Evolutionary conservation across 2,888 invertebrate species (phyloP), one percentile per base, ranked within the genome.

Genomic region (Tanytarsus gracilentus): DNA sequence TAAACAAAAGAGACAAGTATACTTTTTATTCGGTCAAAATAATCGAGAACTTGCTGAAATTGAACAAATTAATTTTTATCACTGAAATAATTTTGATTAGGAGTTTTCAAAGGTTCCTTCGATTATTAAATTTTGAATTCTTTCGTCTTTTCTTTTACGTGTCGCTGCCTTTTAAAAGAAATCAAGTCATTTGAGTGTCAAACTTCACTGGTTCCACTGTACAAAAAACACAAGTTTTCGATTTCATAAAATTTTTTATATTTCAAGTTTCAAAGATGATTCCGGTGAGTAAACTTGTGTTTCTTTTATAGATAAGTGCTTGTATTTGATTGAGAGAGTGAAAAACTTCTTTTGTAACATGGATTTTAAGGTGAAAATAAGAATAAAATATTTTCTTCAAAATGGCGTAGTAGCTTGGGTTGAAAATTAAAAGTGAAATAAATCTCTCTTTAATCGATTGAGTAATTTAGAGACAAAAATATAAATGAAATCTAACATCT

Each of bases 251-350:
- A n/a, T 33, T n/a, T 11, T 4, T 33, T 33, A 11, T 11, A 5
- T 33, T 33, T 44, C 3, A 1, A 40, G 16, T 5, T 4, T 23
- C 8, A 58, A 58, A 4, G 14, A 58, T 58, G 58, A 58, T 58
- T 48, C 58, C 58, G 21, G 58, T 58, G 48, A 58, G 58, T 58
- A 11, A 3, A 36, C n/a, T 23, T 23, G 1, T 3, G 11, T n/a
- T 11, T 2, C 1, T 40, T 40, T 9, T 23, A 44, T 21, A 23
- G 14, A 39, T 3, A 33, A 30, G 33, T 33, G 9, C 2, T 4
- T 33, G 14, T 33, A 11, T n/a, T 23, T 21, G 9, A 3, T 21
- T 44, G 2, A 4, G 11, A 21, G 2, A 21, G 18, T 4, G n/a
- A 21, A 2, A 44, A 44, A 21, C 8, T 21, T 44, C 7, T 16